These are phyloP conservation scores for Patella caerulea DNA, from an alignment of 2,888 invertebrate species.

Conservation along the genomic window DNA sequence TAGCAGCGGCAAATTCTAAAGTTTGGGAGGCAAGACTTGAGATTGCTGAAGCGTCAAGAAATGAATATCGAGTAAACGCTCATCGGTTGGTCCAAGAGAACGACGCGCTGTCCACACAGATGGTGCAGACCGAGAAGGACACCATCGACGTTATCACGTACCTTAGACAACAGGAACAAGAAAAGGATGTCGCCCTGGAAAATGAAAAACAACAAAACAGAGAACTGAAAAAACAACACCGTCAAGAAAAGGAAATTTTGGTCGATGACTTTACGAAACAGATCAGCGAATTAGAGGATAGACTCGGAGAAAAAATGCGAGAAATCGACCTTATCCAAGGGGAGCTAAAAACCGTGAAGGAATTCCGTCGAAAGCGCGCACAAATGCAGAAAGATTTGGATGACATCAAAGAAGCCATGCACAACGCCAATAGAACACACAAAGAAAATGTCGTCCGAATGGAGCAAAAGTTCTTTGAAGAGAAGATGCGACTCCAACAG, in stretches of 20 bases:
- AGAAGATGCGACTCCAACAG: conserved; percentile 71
- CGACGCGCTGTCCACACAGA: conserved; percentile 66
- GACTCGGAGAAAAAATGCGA: conserved; percentile 62
- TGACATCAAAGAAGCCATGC: conserved; percentile 71
- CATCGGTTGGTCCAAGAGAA: conserved; percentile 67
- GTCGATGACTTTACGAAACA: conserved; percentile 69
- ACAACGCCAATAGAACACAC: conserved; percentile 67
- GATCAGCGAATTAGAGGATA: conserved; percentile 66
- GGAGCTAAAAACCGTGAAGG: conserved; percentile 70
- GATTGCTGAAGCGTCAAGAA: conserved; percentile 60
- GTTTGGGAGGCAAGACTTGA: conserved; percentile 69
- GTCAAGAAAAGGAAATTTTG: conserved; percentile 66
- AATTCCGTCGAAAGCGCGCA: conserved; percentile 68
- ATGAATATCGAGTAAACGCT: conserved; percentile 68
- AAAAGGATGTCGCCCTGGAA: conserved; percentile 69
- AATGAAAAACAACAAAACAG: conserved; percentile 63
- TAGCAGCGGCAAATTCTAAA: conserved; percentile 67
- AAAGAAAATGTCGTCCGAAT: conserved; percentile 65
- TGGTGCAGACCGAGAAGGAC: conserved; percentile 70
- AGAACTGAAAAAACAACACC: conserved; percentile 63
- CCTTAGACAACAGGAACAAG: conserved; percentile 69
- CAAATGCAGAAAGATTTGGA: conserved; percentile 72
- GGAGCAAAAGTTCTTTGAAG: conserved; percentile 72
- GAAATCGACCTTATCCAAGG: conserved; percentile 69
- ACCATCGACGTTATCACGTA: conserved; percentile 71